Base-by-base conservation (phyloP, 2,888 invertebrate species). In the Clanis bilineata region DNA sequence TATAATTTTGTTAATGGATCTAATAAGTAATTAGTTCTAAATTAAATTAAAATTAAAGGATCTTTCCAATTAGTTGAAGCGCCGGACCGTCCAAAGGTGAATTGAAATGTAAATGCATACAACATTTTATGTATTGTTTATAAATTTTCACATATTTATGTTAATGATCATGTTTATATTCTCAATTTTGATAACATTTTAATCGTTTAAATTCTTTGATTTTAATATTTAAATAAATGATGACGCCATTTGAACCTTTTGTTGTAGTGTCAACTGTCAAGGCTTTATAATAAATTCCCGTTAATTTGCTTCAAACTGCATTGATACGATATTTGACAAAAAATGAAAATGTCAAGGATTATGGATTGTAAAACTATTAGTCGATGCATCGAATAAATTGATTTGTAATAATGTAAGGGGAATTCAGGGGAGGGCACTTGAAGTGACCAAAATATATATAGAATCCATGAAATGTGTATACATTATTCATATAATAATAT, bases 91-190 rank as follows among this genome's bases (percentile, higher is more conserved):
- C 18, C 15, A 51, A 51, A 51, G 51, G 32, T 51, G 32, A 51
- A 32, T 32, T 32, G 18, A 32, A 51, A 18, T 18, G 15, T 51
- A 32, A 51, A 28, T 47, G 28, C 51, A 51, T 15, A 32, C 5
- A 18, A 18, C 2, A 32, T 51, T 9, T 38, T 39, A 3, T 39
- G 21, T 28, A 28, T 51, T 51, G 28, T 51, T n/a, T 28, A 28
- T 47, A 22, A 3, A 36, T 36, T 36, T 22, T 32, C 9, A 51
- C 18, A 18, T 51, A 51, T 18, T 15, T 51, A 51, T 51, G 21
- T 28, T 51, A 51, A 51, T 51, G 47, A 43, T 45, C 60, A n/a
- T 64, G 61, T 62, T 51, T 62, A 54, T 56, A 62, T 55, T 63
- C 58, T 58, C 41, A 56, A 41, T 38, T 18, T 55, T 32, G 56